Percentiles rank a stretch among this genome's conserved stretches.
Conservation (phyloP, 2,797 vertebrate genomes). For the Spinibarbus caldwelli region DNA sequence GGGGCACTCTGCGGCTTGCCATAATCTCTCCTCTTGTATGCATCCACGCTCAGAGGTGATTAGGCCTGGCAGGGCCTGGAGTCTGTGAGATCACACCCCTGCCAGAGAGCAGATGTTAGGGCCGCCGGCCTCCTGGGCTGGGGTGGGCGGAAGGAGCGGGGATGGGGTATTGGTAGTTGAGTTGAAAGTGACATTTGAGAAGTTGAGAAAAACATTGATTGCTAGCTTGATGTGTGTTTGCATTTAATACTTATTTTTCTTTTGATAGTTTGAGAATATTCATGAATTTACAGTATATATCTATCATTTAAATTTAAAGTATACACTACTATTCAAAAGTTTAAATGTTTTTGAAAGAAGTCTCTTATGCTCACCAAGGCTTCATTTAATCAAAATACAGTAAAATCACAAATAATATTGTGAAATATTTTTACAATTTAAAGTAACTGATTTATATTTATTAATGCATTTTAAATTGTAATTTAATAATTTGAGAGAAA, state of each 20-base stretch:
- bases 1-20: constrained; percentile 71
- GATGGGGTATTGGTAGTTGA: not conserved
- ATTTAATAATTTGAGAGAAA: too few species aligned
- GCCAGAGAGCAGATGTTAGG: constrained; percentile 42
- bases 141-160: not conserved
- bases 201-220: not conserved
- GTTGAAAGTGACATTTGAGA: not conserved
- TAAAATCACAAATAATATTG: not conserved
- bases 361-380: too few species aligned
- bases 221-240: not conserved
- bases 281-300: not conserved
- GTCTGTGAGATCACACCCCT: constrained; percentile 45
- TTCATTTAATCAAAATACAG: too few species aligned
- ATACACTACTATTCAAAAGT: not conserved
- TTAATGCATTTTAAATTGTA: too few species aligned
- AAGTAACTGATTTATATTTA: too few species aligned
- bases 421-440: too few species aligned
- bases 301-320: not conserved
- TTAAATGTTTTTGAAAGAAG: too few species aligned
- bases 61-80: constrained; percentile 48
- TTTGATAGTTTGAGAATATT: not conserved
- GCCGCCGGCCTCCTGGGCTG: not conserved
- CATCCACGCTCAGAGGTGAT: constrained; percentile 72
- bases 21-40: constrained; percentile 73
- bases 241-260: not conserved